phyloP scores from a whole-genome alignment of 1,140 invertebrate genomes.

The Acyrthosiphon pisum region DNA sequence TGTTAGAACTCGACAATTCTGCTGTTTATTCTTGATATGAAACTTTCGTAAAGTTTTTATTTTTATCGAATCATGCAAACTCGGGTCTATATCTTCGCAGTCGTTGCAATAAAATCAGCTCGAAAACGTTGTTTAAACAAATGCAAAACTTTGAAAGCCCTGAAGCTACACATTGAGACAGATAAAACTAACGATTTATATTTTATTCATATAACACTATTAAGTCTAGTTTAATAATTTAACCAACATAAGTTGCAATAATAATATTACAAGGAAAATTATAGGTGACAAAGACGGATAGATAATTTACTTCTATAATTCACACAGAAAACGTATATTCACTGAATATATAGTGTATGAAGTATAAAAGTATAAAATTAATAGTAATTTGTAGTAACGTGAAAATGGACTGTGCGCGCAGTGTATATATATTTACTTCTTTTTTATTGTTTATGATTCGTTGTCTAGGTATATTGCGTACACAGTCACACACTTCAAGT shows the following conservation, averaged over 20 bases:
- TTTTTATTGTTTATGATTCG: too few species aligned
- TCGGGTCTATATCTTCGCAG: background rate
- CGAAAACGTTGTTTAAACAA: background rate
- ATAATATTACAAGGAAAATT: background rate
- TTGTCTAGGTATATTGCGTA: too few species aligned
- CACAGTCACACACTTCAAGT: too few species aligned
- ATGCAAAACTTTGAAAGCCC: background rate
- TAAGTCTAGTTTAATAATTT: conserved; percentile 12
- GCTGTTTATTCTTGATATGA: background rate
- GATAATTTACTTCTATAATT: background rate
- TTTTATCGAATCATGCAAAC: background rate
- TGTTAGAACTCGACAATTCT: background rate
- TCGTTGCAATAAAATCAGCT: background rate
- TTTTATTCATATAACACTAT: background rate
- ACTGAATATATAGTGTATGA: background rate
- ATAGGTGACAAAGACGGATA: background rate
- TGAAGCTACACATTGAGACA: background rate
- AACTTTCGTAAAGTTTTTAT: background rate
- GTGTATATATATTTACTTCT: too few species aligned
- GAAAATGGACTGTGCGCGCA: too few species aligned
- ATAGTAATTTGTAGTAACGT: too few species aligned
- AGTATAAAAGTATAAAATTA: background rate
- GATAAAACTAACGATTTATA: conserved; percentile 18
- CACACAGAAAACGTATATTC: background rate
- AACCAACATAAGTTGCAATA: background rate